phyloP scores from a whole-genome alignment of 2,113 vertebrate species.

The Apus apus region DNA sequence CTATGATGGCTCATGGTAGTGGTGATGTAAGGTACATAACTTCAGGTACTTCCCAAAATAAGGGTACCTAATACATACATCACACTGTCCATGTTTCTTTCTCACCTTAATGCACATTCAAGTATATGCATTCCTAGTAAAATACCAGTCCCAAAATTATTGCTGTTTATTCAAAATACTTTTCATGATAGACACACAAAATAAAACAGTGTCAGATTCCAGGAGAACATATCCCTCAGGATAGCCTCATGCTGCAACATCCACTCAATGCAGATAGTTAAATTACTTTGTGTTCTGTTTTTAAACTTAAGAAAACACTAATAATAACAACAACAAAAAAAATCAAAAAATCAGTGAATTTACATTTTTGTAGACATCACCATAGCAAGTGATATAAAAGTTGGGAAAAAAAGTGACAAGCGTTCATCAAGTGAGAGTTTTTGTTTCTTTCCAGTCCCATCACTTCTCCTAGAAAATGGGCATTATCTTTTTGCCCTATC shows the following conservation, averaged over 20 bases:
- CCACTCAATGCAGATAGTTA: background rate
- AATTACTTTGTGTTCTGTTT: background rate
- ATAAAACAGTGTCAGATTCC: background rate
- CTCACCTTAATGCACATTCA: background rate
- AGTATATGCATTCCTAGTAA: background rate
- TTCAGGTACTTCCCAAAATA: background rate
- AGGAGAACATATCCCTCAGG: background rate
- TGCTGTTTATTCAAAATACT: background rate
- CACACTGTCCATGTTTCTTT: background rate
- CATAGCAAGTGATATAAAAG: background rate
- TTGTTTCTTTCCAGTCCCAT: background rate
- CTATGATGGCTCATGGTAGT: background rate
- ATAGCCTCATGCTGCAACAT: background rate
- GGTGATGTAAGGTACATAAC: background rate
- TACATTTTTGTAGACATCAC: background rate
- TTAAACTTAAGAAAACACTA: background rate
- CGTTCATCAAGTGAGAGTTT: background rate
- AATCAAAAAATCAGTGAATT: background rate
- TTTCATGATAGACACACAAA: background rate
- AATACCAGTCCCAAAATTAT: background rate
- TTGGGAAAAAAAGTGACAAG: background rate
- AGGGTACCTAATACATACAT: background rate
- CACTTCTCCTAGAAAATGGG: background rate
- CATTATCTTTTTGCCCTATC: background rate
- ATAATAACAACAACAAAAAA: background rate